Conservation (phyloP, 23 tunicate genomes). For the Halocynthia aurantium region DNA sequence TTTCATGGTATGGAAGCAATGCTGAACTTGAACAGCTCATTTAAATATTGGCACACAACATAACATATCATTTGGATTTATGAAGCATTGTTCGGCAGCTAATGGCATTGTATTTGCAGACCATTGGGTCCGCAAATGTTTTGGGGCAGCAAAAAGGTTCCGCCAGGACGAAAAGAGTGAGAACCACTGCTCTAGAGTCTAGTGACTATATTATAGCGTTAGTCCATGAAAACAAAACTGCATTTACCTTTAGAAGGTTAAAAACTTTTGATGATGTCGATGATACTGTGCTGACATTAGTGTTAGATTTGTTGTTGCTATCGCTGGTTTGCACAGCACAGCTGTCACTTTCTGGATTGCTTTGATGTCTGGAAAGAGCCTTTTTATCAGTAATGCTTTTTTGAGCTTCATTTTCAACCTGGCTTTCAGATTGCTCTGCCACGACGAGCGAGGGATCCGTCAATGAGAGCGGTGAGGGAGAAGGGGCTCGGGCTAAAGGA, state of each 20-base stretch:
- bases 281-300: background rate
- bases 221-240: background rate
- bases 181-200: too few species aligned
- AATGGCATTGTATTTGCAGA: too few species aligned
- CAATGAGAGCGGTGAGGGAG: slow-evolving; percentile 40
- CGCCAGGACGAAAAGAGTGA: too few species aligned
- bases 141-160: too few species aligned
- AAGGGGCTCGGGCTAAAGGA: slow-evolving; percentile 76
- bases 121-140: too few species aligned
- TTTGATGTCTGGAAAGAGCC: slow-evolving; percentile 16
- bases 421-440: background rate
- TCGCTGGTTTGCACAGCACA: too few species aligned
- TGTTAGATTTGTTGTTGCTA: too few species aligned
- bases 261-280: slow-evolving; percentile 7
- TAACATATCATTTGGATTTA: too few species aligned
- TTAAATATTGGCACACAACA: too few species aligned
- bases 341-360: slow-evolving; percentile 3
- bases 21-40: too few species aligned
- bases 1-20: too few species aligned
- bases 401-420: background rate
- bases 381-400: background rate
- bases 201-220: background rate
- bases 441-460: slow-evolving; percentile 12
- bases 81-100: too few species aligned
- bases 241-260: slow-evolving; percentile 12